Percentiles rank a stretch among this genome's conserved stretches.
Conservation (phyloP, 2,797 vertebrate genomes). For the Hypotaenidia philippensis region DNA sequence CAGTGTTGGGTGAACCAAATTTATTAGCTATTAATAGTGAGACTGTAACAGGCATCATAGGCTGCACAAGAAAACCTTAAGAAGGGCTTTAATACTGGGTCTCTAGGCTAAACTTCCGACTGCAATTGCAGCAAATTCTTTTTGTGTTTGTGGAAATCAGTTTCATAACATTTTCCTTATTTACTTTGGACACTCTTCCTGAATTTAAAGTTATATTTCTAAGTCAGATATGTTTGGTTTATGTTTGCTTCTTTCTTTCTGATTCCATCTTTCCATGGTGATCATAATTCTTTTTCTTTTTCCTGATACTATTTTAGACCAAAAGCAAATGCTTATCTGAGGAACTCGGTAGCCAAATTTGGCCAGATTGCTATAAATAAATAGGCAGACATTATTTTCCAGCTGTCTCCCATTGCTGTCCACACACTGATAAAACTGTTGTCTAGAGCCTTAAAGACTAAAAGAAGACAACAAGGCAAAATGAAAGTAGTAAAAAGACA, state of each 20-base stretch:
- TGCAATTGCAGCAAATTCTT: slow-evolving; percentile 38
- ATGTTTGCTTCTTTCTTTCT: neutral
- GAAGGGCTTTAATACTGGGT: neutral
- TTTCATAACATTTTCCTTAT: neutral
- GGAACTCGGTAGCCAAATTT: neutral
- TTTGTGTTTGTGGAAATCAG: neutral
- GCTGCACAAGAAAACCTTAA: neutral
- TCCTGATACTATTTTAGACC: neutral
- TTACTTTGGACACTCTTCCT: slow-evolving; percentile 4
- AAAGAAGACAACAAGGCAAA: neutral
- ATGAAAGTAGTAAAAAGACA: neutral
- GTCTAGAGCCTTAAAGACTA: neutral
- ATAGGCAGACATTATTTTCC: neutral
- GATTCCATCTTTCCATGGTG: neutral
- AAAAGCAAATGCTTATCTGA: neutral
- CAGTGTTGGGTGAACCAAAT: neutral
- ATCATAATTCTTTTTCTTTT: neutral
- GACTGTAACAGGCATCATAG: neutral
- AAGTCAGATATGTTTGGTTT: neutral
- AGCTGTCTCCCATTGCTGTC: neutral
- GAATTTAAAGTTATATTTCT: neutral
- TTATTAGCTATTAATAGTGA: neutral
- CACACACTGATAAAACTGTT: neutral
- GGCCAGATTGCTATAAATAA: neutral
- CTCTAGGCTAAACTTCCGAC: neutral